Conservation (phyloP, 2,113 vertebrate genomes). For the Laticauda laticaudata region DNA sequence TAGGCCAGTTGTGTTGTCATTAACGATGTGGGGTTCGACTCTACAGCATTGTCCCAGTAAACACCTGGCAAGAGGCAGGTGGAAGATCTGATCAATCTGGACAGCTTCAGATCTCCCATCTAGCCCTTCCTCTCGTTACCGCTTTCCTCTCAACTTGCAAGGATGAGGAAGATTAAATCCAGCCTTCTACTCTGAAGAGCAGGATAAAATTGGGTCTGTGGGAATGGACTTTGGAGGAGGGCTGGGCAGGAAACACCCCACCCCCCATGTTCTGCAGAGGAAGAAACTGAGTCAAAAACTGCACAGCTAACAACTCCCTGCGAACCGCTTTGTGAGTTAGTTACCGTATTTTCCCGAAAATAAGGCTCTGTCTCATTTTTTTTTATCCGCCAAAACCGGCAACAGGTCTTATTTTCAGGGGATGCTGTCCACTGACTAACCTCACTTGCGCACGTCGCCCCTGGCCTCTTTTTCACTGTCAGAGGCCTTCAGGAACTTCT, state of each 20-base stretch:
- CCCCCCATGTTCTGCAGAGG: no score
- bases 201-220: background rate
- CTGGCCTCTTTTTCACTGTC: no score
- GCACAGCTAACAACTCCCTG: no score
- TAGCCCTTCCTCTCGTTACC: background rate
- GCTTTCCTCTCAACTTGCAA: background rate
- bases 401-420: no score
- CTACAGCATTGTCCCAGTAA: background rate
- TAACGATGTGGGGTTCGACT: no score
- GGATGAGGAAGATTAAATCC: no score
- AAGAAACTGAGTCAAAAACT: accelerated
- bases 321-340: constrained; percentile 38
- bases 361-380: no score
- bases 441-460: no score
- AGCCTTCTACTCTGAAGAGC: no score
- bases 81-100: background rate
- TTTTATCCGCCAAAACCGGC: no score
- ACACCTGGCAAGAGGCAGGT: background rate
- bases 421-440: no score
- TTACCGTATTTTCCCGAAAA: background rate
- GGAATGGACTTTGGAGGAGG: background rate
- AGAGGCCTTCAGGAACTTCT: no score
- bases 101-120: background rate
- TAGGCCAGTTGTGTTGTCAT: background rate
- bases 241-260: accelerated